phyloP scores from a whole-genome alignment of 2,797 vertebrate genomes.

The Tenualosa ilisha region DNA sequence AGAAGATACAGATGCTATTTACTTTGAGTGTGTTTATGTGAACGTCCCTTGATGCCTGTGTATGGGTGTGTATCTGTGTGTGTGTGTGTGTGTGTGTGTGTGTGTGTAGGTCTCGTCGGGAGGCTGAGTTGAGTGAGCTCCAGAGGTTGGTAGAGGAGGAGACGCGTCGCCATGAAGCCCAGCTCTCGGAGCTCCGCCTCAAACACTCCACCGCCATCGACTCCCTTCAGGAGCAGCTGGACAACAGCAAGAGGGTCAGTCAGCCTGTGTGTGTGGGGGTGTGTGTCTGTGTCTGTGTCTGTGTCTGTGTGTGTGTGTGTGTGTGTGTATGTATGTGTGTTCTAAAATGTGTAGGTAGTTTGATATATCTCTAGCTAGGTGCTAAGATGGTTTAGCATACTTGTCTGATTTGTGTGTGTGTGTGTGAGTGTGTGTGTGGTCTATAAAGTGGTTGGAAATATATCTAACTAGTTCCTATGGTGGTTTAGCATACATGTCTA shows the following conservation, averaged over 20 bases:
- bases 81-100: constrained; percentile 44
- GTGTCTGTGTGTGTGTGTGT: background rate
- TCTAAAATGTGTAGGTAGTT: no score
- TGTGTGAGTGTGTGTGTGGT: background rate
- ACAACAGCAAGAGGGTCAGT: constrained; percentile 79
- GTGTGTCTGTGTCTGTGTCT: background rate
- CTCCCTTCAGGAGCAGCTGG: constrained; percentile 79
- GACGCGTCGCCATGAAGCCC: constrained; percentile 76
- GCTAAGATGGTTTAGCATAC: no score
- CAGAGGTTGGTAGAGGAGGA: constrained; percentile 79
- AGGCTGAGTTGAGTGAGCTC: constrained; percentile 76
- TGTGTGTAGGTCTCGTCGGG: constrained; percentile 73
- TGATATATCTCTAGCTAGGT: no score
- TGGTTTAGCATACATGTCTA: no score
- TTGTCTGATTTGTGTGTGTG: background rate
- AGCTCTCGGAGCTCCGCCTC: constrained; percentile 77
- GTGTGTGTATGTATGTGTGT: background rate
- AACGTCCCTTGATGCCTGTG: no score
- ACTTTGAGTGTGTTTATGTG: no score
- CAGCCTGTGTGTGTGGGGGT: background rate
- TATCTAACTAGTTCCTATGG: no score
- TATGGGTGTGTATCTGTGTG: background rate
- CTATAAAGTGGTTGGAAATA: no score
- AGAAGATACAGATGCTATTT: no score
- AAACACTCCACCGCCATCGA: constrained; percentile 77